Conservation (phyloP, 2,888 invertebrate genomes). For the Petrolisthes cinctipes region DNA sequence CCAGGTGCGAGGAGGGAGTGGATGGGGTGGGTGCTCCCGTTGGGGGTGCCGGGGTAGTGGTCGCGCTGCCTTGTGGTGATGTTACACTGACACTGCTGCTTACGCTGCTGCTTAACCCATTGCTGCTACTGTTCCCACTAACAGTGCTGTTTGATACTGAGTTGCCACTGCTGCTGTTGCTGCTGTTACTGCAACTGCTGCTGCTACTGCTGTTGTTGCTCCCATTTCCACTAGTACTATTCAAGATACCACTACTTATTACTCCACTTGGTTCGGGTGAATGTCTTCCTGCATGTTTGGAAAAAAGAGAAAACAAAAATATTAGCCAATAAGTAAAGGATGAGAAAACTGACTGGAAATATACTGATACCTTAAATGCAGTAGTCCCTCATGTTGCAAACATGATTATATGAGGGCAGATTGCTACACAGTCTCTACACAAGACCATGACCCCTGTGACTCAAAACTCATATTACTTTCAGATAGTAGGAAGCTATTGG, state of each 20-base stretch:
- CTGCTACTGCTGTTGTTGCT: slow-evolving; percentile 67
- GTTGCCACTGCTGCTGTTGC: slow-evolving; percentile 66
- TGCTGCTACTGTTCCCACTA: slow-evolving; percentile 67
- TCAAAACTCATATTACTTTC: too few relatives aligned
- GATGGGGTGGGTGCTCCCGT: slow-evolving; percentile 50
- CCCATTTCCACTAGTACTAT: slow-evolving; percentile 53
- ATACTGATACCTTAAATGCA: too few relatives aligned
- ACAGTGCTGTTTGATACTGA: slow-evolving; percentile 41
- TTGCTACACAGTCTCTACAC: too few relatives aligned
- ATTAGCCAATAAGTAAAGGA: too few relatives aligned
- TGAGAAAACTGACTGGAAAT: too few relatives aligned
- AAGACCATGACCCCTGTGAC: too few relatives aligned
- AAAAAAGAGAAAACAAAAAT: neutral
- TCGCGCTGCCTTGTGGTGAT: slow-evolving; percentile 54
- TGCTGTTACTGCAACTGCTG: slow-evolving; percentile 68
- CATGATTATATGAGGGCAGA: too few relatives aligned
- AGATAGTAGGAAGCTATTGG: too few relatives aligned
- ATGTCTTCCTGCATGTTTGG: slow-evolving; percentile 52
- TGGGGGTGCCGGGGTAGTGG: slow-evolving; percentile 54
- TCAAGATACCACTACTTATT: slow-evolving; percentile 50
- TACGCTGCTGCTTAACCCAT: slow-evolving; percentile 70
- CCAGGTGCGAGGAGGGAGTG: slow-evolving; percentile 41
- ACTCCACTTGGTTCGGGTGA: slow-evolving; percentile 56
- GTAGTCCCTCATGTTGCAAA: too few relatives aligned
- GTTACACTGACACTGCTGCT: slow-evolving; percentile 62